These are phyloP conservation scores for Hypsopygia costalis DNA, from an alignment of 2,888 invertebrate species.

Conservation along the genomic window DNA sequence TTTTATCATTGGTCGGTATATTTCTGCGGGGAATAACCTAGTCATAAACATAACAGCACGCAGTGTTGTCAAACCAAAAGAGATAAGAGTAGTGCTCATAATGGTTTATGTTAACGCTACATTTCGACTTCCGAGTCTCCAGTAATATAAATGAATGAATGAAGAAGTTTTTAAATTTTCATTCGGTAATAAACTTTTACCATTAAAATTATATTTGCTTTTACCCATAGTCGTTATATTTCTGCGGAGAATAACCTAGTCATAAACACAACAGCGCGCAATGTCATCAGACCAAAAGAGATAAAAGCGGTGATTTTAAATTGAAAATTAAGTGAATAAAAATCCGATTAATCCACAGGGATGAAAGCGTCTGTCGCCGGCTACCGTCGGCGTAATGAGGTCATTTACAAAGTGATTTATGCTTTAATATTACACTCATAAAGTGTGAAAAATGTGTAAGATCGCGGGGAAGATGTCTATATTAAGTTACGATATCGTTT, in stretches of 20 bases:
- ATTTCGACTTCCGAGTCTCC: too few species aligned
- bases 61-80: constrained; percentile 1
- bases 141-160: too few species aligned
- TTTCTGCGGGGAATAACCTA: background rate
- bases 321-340: constrained; percentile 11
- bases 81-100: too few species aligned
- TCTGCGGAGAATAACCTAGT: background rate
- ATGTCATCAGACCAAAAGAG: constrained; percentile 1
- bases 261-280: background rate
- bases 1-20: too few species aligned
- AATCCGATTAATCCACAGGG: constrained; percentile 8
- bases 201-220: too few species aligned
- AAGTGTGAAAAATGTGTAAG: constrained; percentile 5
- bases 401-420: constrained; percentile 11
- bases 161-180: too few species aligned
- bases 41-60: background rate
- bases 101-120: too few species aligned
- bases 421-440: constrained; percentile 5
- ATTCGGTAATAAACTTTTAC: too few species aligned
- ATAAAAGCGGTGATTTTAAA: constrained; percentile 6
- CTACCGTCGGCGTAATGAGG: constrained; percentile 7
- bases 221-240: too few species aligned
- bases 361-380: constrained; percentile 7
- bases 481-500: too few species aligned
- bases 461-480: background rate